Percentiles rank a stretch among this genome's conserved stretches.
Conservation (phyloP, 2,888 invertebrate species). For the Sisyra nigra region DNA sequence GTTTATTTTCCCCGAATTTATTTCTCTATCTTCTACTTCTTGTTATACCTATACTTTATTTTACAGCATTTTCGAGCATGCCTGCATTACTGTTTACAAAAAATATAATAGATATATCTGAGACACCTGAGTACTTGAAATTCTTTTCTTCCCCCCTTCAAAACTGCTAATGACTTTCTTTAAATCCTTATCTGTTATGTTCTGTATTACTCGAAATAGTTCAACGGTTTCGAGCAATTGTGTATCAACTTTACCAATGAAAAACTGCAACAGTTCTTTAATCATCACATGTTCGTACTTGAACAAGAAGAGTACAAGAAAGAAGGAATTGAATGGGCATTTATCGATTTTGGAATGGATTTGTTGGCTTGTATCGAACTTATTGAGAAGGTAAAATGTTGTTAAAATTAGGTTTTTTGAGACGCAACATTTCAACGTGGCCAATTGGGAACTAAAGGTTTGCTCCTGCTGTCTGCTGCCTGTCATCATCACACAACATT, state of each 20-base stretch:
- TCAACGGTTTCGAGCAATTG: slow-evolving; percentile 61
- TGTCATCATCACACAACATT: background rate
- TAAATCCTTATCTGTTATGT: background rate
- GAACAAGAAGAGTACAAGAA: slow-evolving; percentile 63
- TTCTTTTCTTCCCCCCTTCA: background rate
- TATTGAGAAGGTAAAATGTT: slow-evolving; percentile 34
- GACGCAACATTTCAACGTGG: background rate
- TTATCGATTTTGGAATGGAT: slow-evolving; percentile 67
- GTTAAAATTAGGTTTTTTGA: no score
- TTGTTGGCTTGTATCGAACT: slow-evolving; percentile 48
- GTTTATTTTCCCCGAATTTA: background rate
- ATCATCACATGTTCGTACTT: slow-evolving; percentile 65
- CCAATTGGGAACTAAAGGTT: background rate
- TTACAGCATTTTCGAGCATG: slow-evolving; percentile 1
- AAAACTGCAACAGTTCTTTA: slow-evolving; percentile 65
- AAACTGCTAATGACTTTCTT: background rate
- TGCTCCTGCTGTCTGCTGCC: background rate
- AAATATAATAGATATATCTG: background rate
- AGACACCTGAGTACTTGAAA: background rate
- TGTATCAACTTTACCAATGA: slow-evolving; percentile 71
- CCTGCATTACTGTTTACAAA: background rate
- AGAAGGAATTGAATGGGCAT: slow-evolving; percentile 61
- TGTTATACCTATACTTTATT: background rate
- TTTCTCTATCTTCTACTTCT: background rate
- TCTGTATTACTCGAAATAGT: slow-evolving; percentile 25